These are phyloP conservation scores for Idaea biselata DNA, from an alignment of 2,888 invertebrate genomes.

Conservation along the genomic window DNA sequence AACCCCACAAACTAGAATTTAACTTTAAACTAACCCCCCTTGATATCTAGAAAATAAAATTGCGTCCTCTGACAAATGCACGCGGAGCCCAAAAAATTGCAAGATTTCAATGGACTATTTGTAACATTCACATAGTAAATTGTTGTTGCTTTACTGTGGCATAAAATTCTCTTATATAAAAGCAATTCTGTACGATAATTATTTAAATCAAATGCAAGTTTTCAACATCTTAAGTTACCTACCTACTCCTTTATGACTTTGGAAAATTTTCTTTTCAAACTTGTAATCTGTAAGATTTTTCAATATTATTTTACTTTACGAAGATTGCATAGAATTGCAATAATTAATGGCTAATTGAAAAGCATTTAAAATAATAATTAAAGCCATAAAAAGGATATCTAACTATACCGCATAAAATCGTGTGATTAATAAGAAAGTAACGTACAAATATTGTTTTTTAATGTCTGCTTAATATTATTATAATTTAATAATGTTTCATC, in stretches of 20 bases:
- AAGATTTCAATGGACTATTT: too few relatives aligned
- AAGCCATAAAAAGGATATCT: slow-evolving; percentile 46
- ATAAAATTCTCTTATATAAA: neutral
- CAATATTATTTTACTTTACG: neutral
- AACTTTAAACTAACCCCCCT: too few relatives aligned
- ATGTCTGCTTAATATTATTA: slow-evolving; percentile 65
- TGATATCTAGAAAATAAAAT: too few relatives aligned
- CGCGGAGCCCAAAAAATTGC: too few relatives aligned
- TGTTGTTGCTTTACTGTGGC: neutral
- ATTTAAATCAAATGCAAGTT: neutral
- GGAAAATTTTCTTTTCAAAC: neutral
- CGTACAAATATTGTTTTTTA: slow-evolving; percentile 67
- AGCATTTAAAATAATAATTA: slow-evolving; percentile 47
- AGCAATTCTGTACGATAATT: neutral
- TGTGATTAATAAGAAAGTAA: slow-evolving; percentile 62
- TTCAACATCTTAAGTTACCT: too few relatives aligned
- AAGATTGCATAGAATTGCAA: neutral
- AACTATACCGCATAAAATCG: slow-evolving; percentile 37
- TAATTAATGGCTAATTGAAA: slow-evolving; percentile 40
- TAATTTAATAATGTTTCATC: slow-evolving; percentile 63
- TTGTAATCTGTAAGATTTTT: too few relatives aligned
- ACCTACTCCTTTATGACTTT: neutral
- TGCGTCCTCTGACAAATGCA: too few relatives aligned
- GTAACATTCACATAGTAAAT: neutral
- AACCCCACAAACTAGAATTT: too few relatives aligned